Percentiles rank a stretch among this genome's conserved stretches.
phyloP scores from a whole-genome alignment of 1,140 invertebrate species.

The Micrasema longulum region DNA sequence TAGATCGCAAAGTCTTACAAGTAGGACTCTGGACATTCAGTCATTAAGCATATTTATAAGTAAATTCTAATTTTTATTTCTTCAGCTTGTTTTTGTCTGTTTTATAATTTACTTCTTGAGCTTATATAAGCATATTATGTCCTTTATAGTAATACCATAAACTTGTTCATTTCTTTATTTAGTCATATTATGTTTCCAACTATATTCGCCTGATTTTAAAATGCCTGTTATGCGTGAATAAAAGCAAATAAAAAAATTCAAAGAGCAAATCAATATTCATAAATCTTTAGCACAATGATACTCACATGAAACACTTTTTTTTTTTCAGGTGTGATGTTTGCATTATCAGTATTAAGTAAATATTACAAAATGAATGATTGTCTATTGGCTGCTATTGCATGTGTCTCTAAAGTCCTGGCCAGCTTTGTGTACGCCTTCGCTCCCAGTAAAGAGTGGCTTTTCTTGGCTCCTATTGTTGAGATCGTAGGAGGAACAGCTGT shows the following conservation, averaged over 20 bases:
- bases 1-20: too few species aligned
- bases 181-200: too few species aligned
- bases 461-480: constrained; percentile 64
- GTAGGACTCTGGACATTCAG: too few species aligned
- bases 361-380: constrained; percentile 63
- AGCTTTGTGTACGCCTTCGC: constrained; percentile 62
- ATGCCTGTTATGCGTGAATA: neutral
- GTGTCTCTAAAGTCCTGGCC: constrained; percentile 59
- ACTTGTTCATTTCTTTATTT: too few species aligned
- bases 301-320: neutral
- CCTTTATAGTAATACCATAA: too few species aligned
- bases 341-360: constrained; percentile 63
- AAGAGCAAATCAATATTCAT: neutral
- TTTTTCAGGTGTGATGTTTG: constrained; percentile 60
- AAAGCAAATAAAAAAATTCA: neutral
- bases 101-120: too few species aligned
- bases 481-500: constrained; percentile 68
- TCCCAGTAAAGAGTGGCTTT: constrained; percentile 62
- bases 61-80: too few species aligned
- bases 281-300: neutral
- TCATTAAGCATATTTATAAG: too few species aligned
- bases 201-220: too few species aligned
- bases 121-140: too few species aligned
- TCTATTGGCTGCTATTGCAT: constrained; percentile 61
- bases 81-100: too few species aligned